Conservation (phyloP, 2,113 vertebrate genomes). For the Cacatua alba region DNA sequence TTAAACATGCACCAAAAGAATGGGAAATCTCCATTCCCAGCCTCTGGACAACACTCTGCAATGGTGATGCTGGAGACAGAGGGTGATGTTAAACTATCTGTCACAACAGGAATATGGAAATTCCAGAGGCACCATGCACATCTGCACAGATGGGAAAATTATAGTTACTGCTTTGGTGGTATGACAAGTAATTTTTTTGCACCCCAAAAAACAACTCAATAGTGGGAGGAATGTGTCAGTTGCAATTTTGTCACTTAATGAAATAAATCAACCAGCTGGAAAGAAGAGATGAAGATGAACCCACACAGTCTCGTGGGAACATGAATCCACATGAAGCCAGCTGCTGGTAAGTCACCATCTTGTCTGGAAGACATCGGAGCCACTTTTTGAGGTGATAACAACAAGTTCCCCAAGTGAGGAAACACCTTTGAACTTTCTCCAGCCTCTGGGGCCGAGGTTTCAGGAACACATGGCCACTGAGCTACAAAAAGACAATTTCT, state of each 20-base stretch:
- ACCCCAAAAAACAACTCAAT: conserved; percentile 23
- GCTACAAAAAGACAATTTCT: not conserved
- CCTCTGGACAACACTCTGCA: not conserved
- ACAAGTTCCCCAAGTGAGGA: not conserved
- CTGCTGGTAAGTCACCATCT: not conserved
- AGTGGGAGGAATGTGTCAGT: conserved; percentile 72
- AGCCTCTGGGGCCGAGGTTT: not conserved
- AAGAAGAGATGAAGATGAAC: conserved; percentile 25
- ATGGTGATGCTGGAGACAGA: not conserved
- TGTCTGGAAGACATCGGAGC: not conserved
- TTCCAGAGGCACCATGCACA: conserved; percentile 17
- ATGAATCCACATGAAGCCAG: not conserved
- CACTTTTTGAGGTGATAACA: not conserved
- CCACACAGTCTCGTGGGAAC: conserved; percentile 1
- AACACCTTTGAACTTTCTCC: not conserved
- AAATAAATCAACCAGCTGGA: conserved; percentile 63
- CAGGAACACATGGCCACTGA: not conserved
- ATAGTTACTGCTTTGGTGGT: conserved; percentile 36
- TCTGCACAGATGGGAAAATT: conserved; percentile 68
- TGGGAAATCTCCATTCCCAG: not conserved
- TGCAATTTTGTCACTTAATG: conserved; percentile 63
- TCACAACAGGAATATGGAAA: not conserved
- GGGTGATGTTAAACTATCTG: not conserved
- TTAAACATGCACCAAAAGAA: not conserved
- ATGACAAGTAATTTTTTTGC: conserved; percentile 46